phyloP scores from a whole-genome alignment of 2,797 vertebrate genomes.

The Vipera latastei region DNA sequence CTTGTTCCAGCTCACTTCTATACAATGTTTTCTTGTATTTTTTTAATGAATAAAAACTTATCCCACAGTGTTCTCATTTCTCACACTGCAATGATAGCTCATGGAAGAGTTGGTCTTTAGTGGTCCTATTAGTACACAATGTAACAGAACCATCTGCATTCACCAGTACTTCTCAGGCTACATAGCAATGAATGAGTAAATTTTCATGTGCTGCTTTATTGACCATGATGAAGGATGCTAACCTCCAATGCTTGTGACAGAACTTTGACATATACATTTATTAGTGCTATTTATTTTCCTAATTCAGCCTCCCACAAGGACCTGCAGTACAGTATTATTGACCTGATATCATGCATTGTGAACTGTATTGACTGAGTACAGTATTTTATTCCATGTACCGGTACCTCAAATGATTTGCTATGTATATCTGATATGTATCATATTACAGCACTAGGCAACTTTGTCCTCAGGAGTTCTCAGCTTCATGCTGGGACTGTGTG shows the following conservation, averaged over 20 bases:
- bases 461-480: neutral
- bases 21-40: slow-evolving; percentile 30
- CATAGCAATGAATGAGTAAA: neutral
- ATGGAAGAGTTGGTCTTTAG: neutral
- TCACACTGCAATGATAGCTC: slow-evolving; percentile 15
- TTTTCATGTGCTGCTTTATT: neutral
- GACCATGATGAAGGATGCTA: neutral
- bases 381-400: neutral
- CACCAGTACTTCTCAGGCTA: accelerated
- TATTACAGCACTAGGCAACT: neutral
- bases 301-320: neutral
- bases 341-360: neutral
- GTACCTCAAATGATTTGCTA: neutral
- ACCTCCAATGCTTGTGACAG: neutral
- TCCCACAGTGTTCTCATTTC: neutral
- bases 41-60: neutral
- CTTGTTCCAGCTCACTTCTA: neutral
- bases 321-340: slow-evolving; percentile 1
- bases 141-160: neutral
- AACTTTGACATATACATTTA: neutral
- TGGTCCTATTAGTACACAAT: slow-evolving; percentile 2
- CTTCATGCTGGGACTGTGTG: neutral
- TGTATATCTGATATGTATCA: neutral
- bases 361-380: neutral
- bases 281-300: neutral